phyloP scores from a whole-genome alignment of 2,888 invertebrate species.

The Palloptera scutellata region DNA sequence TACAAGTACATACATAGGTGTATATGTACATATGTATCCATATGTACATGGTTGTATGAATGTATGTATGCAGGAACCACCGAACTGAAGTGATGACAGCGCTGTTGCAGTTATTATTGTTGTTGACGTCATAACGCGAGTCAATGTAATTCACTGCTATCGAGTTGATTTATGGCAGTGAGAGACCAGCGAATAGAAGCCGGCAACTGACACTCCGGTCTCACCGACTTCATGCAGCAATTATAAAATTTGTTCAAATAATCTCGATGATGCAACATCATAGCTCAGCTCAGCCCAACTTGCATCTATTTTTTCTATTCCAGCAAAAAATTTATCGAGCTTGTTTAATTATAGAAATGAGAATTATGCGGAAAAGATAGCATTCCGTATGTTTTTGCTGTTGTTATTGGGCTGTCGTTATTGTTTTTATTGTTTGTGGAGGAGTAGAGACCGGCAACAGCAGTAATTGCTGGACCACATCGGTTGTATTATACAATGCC shows the following conservation, averaged over 20 bases:
- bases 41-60: not conserved
- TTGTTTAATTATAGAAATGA: constrained; percentile 56
- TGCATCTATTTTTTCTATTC: not conserved
- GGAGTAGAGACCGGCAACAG: not conserved
- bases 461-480: too few relatives aligned
- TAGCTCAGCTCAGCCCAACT: not conserved
- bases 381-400: not conserved
- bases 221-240: too few relatives aligned
- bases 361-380: constrained; percentile 54
- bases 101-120: not conserved
- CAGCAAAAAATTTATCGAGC: too few relatives aligned
- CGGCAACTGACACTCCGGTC: not conserved
- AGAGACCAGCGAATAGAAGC: constrained; percentile 3
- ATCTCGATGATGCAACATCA: too few relatives aligned
- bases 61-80: not conserved
- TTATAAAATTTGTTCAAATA: too few relatives aligned
- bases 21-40: not conserved
- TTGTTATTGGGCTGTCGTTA: too few relatives aligned
- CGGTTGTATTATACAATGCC: too few relatives aligned
- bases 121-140: constrained; percentile 20
- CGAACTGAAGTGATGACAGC: not conserved
- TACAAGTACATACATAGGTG: not conserved
- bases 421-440: constrained; percentile 3
- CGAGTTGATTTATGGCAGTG: constrained; percentile 26
- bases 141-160: constrained; percentile 24